phyloP scores from a whole-genome alignment of 2,113 vertebrate species.

The Rhea americana region DNA sequence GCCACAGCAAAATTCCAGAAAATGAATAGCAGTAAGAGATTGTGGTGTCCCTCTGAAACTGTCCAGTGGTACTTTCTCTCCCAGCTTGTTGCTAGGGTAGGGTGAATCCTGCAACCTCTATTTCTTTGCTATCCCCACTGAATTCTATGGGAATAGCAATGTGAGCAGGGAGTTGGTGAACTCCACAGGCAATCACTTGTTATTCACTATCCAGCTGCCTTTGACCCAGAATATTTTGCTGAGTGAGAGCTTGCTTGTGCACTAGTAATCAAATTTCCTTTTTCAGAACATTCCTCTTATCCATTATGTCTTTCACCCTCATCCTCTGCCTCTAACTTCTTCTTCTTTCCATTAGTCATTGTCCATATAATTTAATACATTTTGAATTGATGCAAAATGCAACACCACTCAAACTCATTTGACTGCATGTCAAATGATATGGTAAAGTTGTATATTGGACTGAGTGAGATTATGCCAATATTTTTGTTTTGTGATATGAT shows the following conservation, averaged over 20 bases:
- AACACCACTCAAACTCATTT: not conserved
- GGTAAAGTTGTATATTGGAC: not conserved
- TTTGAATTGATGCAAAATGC: not conserved
- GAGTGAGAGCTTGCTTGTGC: not conserved
- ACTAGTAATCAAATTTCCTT: not conserved
- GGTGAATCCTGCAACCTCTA: not conserved
- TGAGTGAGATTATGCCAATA: not conserved
- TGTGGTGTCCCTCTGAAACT: not conserved
- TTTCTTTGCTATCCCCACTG: not conserved
- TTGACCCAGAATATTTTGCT: not conserved
- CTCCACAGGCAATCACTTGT: not conserved
- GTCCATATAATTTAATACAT: not conserved
- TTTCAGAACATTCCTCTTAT: not conserved
- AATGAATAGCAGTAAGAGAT: not conserved
- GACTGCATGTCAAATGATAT: not conserved
- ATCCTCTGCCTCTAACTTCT: not conserved
- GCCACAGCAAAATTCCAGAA: conserved; percentile 61
- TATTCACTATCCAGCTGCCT: not conserved
- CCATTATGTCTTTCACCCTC: not conserved
- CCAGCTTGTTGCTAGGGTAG: not conserved
- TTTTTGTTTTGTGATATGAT: not conserved
- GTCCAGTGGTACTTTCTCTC: not conserved
- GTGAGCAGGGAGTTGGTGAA: not conserved
- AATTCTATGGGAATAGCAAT: not conserved
- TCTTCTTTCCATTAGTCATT: not conserved